phyloP scores from a whole-genome alignment of 2,113 vertebrate species.

The Colistium nudipinnis region DNA sequence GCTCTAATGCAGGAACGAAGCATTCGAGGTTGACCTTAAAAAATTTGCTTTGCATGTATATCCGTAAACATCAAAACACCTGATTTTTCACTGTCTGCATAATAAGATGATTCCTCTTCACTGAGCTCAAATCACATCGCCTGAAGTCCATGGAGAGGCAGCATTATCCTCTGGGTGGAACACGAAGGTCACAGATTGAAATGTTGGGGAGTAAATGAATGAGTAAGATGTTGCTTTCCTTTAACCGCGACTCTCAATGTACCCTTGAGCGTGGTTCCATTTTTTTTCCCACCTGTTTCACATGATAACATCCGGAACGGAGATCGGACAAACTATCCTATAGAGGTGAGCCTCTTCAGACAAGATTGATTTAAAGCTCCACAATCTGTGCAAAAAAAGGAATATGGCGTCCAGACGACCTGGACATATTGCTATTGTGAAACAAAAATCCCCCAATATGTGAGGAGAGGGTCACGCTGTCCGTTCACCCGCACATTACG shows the following conservation, averaged over 20 bases:
- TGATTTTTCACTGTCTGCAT: slow-evolving; percentile 23
- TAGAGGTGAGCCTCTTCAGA: background rate
- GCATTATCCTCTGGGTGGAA: slow-evolving; percentile 12
- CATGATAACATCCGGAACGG: slow-evolving; percentile 1
- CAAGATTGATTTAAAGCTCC: background rate
- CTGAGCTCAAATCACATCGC: slow-evolving; percentile 28
- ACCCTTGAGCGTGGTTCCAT: slow-evolving; percentile 25
- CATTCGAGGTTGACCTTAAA: slow-evolving; percentile 45
- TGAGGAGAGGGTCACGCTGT: too few relatives aligned
- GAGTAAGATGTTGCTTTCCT: slow-evolving; percentile 23
- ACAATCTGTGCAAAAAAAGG: background rate
- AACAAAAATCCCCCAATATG: background rate
- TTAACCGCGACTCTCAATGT: slow-evolving; percentile 5
- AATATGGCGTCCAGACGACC: background rate
- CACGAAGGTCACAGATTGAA: slow-evolving; percentile 41
- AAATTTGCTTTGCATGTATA: slow-evolving; percentile 44
- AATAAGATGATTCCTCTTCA: slow-evolving; percentile 35
- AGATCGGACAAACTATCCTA: background rate
- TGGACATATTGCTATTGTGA: background rate
- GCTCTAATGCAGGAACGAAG: slow-evolving; percentile 37
- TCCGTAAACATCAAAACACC: slow-evolving; percentile 38
- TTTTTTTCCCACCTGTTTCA: slow-evolving; percentile 15
- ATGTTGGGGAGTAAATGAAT: slow-evolving; percentile 6
- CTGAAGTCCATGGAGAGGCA: slow-evolving; percentile 20
- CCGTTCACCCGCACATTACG: too few relatives aligned